A percentile compares a stretch with the other conserved stretches of the same genome.
These are phyloP conservation scores for Chaitophorus viminalis DNA, from an alignment of 2,888 invertebrate species.

Conservation along the genomic window DNA sequence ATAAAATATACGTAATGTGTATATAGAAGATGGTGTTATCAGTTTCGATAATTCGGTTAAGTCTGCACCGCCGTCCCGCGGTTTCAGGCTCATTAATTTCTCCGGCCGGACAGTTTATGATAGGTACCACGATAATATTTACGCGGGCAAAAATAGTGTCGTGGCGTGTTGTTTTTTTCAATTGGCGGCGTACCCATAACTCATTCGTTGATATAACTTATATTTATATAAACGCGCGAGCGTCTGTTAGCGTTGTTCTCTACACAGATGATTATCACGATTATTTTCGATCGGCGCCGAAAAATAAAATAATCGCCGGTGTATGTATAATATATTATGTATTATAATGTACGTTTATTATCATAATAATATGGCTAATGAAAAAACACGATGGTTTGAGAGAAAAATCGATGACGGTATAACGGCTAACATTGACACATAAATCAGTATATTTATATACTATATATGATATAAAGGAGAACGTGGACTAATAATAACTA, in stretches of 20 bases:
- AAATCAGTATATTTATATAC: neutral
- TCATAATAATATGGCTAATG: neutral
- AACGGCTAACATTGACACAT: neutral
- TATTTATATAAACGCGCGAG: neutral
- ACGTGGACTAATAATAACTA: conserved; percentile 5
- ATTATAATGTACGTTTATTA: too few species aligned
- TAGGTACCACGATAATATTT: neutral
- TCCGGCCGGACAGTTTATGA: neutral
- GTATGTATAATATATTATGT: neutral
- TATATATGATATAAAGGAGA: neutral
- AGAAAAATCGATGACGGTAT: conserved; percentile 17
- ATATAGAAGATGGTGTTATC: neutral
- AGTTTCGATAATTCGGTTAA: conserved; percentile 34
- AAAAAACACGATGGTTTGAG: neutral
- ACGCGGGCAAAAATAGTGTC: conserved; percentile 1
- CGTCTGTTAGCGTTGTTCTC: conserved; percentile 36
- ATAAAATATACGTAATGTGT: too few species aligned
- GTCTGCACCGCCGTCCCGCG: conserved; percentile 16
- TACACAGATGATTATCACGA: neutral
- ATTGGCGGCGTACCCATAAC: conserved; percentile 20
- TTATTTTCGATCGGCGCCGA: neutral
- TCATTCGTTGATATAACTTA: neutral
- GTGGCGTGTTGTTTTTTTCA: neutral
- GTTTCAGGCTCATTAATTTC: conserved; percentile 38
- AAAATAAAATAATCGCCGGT: conserved; percentile 7